Evolutionary conservation across 2,113 vertebrate species (phyloP), one percentile per base, ranked within the genome.

Genomic region (Electrona antarctica): DNA sequence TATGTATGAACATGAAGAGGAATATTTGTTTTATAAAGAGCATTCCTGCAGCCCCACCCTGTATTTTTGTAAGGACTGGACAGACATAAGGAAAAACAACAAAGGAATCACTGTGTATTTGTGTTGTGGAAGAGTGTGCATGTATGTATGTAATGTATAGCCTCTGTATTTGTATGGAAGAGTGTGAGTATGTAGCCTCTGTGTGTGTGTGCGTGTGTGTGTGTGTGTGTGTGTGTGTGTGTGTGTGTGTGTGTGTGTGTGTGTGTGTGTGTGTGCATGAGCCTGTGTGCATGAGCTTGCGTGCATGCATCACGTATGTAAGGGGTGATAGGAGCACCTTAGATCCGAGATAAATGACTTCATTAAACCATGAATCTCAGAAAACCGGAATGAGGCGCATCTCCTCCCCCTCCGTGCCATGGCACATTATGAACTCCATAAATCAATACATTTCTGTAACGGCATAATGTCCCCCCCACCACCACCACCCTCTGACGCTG

Each of bases 321-420:
- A 47, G 67, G 67, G 6, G 48, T 60, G 82, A 89, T 83, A 79
- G 74, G 52, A 86, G 70, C 77, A 85, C 76, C 81, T 82, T 80
- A 89, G 88, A 93, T 93, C 82, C 81, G 85, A 92, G 90, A 93
- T 92, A 92, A 93, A 92, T 93, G 72, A 90, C 88, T 92, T 93
- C 90, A 93, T 93, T 93, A 93, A 91, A 90, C 82, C 78, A 70
- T 77, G 79, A 81, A 82, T 87, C 80, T 77, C 90, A 80, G 79
- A 86, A 84, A 82, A 83, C 86, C 77, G 74, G 74, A 89, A 91
- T 88, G 82, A 92, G 85, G 76, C 74, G 70, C 67, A 61, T 84
- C 86, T 75, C 76, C 76, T 41, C 83, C 78, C 57, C 71, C 74
- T 64, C 78, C 62, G 69, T 87, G 89, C 84, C 90, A 89, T 61